Percentiles rank a stretch among this genome's conserved stretches.
Evolutionary conservation across 2,113 vertebrate species (phyloP).

Genomic region (Pterocles gutturalis): DNA sequence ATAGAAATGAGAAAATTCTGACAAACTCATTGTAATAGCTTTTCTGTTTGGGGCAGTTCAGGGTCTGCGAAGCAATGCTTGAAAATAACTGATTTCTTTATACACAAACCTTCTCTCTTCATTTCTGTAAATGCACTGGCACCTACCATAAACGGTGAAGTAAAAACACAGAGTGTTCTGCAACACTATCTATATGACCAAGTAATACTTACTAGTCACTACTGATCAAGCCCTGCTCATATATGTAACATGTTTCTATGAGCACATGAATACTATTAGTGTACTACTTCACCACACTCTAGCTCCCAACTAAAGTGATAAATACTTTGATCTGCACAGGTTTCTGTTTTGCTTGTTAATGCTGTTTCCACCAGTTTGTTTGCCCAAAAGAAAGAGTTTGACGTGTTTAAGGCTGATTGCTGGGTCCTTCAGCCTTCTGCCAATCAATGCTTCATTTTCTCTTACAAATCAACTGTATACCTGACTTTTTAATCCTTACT

Average conservation of each 20-base stretch:
- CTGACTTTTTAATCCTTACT: neutral
- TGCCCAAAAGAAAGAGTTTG: neutral
- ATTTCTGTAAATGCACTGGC: neutral
- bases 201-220: neutral
- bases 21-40: neutral
- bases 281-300: neutral
- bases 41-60: neutral
- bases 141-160: rapidly evolving
- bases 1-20: neutral
- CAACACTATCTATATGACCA: neutral
- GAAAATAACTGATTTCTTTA: neutral
- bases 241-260: rapidly evolving
- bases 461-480: neutral
- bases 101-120: neutral
- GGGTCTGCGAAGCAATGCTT: neutral
- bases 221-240: neutral
- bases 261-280: neutral
- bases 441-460: neutral
- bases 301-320: neutral
- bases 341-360: neutral
- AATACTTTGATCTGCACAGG: neutral
- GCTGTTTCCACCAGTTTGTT: neutral
- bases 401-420: neutral
- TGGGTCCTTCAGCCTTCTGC: neutral
- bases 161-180: neutral